Base-by-base conservation (phyloP, 2,888 invertebrate species). In the Epicampocera succincta region DNA sequence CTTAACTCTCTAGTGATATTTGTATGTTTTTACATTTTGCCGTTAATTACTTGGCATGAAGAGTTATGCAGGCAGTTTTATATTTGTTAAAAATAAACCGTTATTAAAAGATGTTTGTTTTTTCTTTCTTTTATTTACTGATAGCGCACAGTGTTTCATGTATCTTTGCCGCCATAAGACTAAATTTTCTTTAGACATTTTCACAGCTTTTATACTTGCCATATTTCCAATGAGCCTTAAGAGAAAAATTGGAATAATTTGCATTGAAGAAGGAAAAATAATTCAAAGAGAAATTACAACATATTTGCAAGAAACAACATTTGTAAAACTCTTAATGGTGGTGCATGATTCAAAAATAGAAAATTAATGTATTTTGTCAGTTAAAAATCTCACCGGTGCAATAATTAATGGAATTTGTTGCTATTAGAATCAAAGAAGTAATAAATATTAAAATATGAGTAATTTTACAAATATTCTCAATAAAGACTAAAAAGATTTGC, bases 121-220 rank as follows among this genome's bases (percentile, higher is more conserved):
- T 17, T 17, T 21, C 48, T 38, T 61, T 6, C 38, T 60, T 42
- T 8, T 17, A 8, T 21, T 29, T 8, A 19, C 3, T 42, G 21
- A 9, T 50, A 17, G 5, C 15, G 52, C 50, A 13, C 21, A 9
- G 6, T 72, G 58, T 60, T 78, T 9, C 11, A 40, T 48, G 40
- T 68, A 80, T 80, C 79, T 63, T 74, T 74, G 74, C 74, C 74
- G 79, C 68, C 74, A 61, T 74, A 61, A 74, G 69, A 80, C 79
- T 80, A 58, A 80, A 61, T 25, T 48, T 42, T 56, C 21, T 56
- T 68, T 11, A 11, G 13, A 21, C 17, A 56, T 15, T 21, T 19
- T 21, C 29, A 3, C 6, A 40, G 48, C 68, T 80, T 80, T 74
- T 80, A 80, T 80, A 80, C 63, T 42, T 29, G 40, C 12, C 15